Evolutionary conservation across 2,888 invertebrate species (phyloP).

Genomic region (Machimus rusticus): DNA sequence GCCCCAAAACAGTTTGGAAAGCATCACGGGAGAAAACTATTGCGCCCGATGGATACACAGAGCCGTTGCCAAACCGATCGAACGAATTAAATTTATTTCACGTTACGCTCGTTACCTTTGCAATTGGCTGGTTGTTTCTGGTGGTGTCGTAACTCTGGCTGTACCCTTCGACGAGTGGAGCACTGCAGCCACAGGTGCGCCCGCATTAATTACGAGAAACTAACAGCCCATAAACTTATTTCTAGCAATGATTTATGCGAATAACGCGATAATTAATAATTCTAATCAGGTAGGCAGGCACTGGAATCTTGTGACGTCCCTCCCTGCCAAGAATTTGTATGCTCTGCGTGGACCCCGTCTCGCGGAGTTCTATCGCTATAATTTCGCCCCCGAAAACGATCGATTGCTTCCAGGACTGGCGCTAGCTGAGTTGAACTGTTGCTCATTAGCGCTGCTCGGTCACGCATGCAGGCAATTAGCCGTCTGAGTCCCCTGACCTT

Average conservation of each 20-base stretch:
- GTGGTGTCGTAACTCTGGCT: neutral
- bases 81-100: neutral
- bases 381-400: neutral
- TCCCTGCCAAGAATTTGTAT: neutral
- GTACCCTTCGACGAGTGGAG: neutral
- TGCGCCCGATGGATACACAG: neutral
- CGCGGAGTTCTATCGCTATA: neutral
- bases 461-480: neutral
- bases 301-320: slow-evolving; percentile 26
- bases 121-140: neutral
- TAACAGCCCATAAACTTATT: slow-evolving; percentile 22
- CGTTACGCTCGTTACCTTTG: neutral
- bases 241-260: neutral
- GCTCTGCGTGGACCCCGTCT: neutral
- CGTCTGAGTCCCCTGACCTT: slow-evolving; percentile 1
- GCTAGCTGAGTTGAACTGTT: neutral
- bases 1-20: neutral
- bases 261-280: slow-evolving; percentile 3
- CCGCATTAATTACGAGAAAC: neutral
- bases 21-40: neutral
- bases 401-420: neutral
- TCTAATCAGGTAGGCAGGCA: slow-evolving; percentile 13
- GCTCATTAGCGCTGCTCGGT: neutral
- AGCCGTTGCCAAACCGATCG: neutral
- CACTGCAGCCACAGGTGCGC: neutral